A percentile compares a stretch with the other conserved stretches of the same genome.
Evolutionary conservation across 2,888 invertebrate species (phyloP).

Genomic region (Pheosia tremula): DNA sequence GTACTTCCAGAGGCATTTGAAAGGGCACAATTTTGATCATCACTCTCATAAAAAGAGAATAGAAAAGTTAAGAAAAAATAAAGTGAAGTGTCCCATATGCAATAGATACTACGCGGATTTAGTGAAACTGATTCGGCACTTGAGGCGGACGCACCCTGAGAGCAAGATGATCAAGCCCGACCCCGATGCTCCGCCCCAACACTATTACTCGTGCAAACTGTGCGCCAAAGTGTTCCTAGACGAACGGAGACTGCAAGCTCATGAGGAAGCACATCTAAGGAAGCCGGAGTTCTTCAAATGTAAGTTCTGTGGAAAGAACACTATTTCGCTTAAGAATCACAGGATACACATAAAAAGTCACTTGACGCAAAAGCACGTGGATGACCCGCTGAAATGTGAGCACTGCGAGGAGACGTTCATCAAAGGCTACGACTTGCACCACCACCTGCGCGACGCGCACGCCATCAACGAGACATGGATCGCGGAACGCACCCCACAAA

Average conservation of each 20-base stretch:
- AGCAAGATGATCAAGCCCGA: constrained; percentile 81
- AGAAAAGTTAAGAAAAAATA: constrained; percentile 69
- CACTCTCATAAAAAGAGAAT: constrained; percentile 70
- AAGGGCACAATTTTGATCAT: constrained; percentile 81
- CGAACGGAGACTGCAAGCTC: constrained; percentile 62
- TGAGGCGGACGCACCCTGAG: constrained; percentile 75
- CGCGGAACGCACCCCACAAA: constrained; percentile 60
- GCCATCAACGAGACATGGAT: constrained; percentile 74
- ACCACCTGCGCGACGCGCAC: constrained; percentile 73
- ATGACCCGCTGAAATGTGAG: constrained; percentile 70
- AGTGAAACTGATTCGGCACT: constrained; percentile 74
- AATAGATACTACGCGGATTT: constrained; percentile 69
- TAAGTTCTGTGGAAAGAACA: constrained; percentile 77
- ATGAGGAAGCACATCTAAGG: constrained; percentile 71
- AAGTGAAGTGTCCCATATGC: constrained; percentile 78
- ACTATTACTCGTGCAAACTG: constrained; percentile 70
- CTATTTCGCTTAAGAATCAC: constrained; percentile 69
- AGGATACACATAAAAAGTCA: constrained; percentile 74
- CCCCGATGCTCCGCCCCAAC: constrained; percentile 73
- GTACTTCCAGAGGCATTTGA: constrained; percentile 76
- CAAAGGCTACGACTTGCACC: constrained; percentile 72
- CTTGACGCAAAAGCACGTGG: constrained; percentile 67
- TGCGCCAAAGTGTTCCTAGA: constrained; percentile 76
- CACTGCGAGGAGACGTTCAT: constrained; percentile 72
- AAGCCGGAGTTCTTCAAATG: constrained; percentile 77